Evolutionary conservation across 1,140 invertebrate species (phyloP), one percentile per base, ranked within the genome.

Genomic region (Hylyphantes graminicola): DNA sequence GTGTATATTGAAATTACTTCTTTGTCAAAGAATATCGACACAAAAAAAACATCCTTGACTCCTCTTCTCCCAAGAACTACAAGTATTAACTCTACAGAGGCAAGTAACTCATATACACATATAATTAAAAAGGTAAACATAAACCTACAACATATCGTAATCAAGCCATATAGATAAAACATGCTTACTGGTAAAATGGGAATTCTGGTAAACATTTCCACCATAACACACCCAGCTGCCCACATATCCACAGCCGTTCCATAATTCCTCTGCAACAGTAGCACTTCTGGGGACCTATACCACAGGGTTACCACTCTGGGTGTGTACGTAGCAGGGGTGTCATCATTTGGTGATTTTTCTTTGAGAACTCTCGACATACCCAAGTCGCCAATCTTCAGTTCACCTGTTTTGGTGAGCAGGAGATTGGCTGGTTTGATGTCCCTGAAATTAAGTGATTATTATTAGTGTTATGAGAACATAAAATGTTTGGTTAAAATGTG

Each of bases 401-500:
- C 35, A 35, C 35, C 35, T 35, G 1, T 35, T 35, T 35, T 35
- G 35, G 35, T 35, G 35, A 35, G 35, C 35, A 35, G 35, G 35
- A 35, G 35, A 35, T 35, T 35, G 35, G 35, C 35, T 5, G 35
- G 35, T 35, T 35, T 35, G 35, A 35, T 35, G 35, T 35, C 35
- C 35, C 35, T 35, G 35, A 35, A 35, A 35, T 35, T 35, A 35
- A 35, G 35, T 35, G 48, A 97, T 93, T n/a, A 98, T 98, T 91
- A 95, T 95, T 90, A 98, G 98, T 2, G 97, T 99, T 73, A 99
- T 97, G 5, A 99, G 91, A 72, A 99, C 97, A 92, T 99, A 99
- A 0, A 98, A 97, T 64, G 98, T 97, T 48, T 87, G 87, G 87
- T 87, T 86, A 81, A 86, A 87, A 19, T 67, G 21, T 13, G 53